These are phyloP conservation scores for Girardinus metallicus DNA, from an alignment of 2,797 vertebrate species.

Conservation along the genomic window DNA sequence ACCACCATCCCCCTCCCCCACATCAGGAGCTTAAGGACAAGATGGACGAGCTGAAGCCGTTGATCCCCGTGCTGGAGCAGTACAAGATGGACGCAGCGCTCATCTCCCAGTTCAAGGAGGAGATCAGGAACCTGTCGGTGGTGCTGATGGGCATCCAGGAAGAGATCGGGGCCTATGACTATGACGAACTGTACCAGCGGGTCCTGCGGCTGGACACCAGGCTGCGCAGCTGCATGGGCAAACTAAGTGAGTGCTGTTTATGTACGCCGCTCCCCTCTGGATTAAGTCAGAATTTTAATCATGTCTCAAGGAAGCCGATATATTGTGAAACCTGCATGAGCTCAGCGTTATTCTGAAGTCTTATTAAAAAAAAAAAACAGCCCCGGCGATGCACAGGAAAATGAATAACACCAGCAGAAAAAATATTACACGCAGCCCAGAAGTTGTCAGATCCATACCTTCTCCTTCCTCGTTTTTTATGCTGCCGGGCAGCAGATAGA, in stretches of 20 bases:
- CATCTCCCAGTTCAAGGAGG: constrained; percentile 97
- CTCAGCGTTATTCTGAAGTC: background rate
- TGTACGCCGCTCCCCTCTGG: background rate
- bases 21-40: constrained; percentile 94
- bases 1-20: constrained; percentile 8
- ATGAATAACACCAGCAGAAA: constrained; percentile 1
- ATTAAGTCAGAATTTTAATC: background rate
- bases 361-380: background rate
- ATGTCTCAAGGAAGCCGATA: background rate
- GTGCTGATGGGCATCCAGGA: constrained; percentile 94
- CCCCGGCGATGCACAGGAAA: background rate
- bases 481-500: background rate
- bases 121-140: constrained; percentile 93
- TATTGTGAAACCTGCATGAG: background rate
- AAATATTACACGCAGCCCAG: constrained; percentile 3
- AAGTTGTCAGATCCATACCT: background rate
- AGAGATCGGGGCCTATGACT: constrained; percentile 96
- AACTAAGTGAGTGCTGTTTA: constrained; percentile 89
- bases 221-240: constrained; percentile 97
- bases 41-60: constrained; percentile 95
- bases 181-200: constrained; percentile 93
- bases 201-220: constrained; percentile 93
- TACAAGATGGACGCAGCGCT: constrained; percentile 97
- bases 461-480: background rate
- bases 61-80: constrained; percentile 98